Conservation (phyloP, 2,797 vertebrate species). For the Eutrigla gurnardus region DNA sequence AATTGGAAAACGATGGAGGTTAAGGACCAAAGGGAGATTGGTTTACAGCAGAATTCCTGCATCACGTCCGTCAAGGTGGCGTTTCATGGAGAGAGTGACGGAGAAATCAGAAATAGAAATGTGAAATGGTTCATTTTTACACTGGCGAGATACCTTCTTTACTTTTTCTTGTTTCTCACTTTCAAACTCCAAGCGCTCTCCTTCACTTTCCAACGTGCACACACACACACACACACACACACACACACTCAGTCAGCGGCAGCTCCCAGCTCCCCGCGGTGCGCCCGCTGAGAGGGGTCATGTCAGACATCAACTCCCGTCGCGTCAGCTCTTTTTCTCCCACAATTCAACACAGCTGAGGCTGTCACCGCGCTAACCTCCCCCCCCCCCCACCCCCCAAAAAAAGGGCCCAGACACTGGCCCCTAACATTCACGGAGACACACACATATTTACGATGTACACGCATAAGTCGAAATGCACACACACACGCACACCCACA, state of each 20-base stretch:
- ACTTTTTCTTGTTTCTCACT: conserved; percentile 34
- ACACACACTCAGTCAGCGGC: conserved; percentile 66
- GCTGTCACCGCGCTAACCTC: conserved; percentile 84
- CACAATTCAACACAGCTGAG: conserved; percentile 86
- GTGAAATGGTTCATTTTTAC: conserved; percentile 3
- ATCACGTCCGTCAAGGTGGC: conserved; percentile 64
- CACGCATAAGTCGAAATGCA: conserved; percentile 44
- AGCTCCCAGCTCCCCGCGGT: conserved; percentile 76
- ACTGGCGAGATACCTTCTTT: background rate
- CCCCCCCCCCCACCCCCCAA: conserved; percentile 62
- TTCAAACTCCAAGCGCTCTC: conserved; percentile 31
- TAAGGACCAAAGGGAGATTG: conserved; percentile 50
- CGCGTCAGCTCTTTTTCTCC: conserved; percentile 86
- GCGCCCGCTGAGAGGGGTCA: conserved; percentile 87
- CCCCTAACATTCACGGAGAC: conserved; percentile 49
- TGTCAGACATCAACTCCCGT: conserved; percentile 92
- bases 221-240: conserved; percentile 64
- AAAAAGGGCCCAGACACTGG: conserved; percentile 61
- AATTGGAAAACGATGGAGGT: conserved; percentile 69
- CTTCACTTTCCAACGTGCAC: conserved; percentile 35
- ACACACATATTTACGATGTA: conserved; percentile 65
- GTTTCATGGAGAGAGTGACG: conserved; percentile 30
- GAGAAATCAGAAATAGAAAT: conserved; percentile 17
- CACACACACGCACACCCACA: conserved; percentile 24
- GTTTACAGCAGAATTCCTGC: conserved; percentile 66